These are phyloP conservation scores for Hippopotamyrus pictus DNA, from an alignment of 2,797 vertebrate species.

Conservation along the genomic window DNA sequence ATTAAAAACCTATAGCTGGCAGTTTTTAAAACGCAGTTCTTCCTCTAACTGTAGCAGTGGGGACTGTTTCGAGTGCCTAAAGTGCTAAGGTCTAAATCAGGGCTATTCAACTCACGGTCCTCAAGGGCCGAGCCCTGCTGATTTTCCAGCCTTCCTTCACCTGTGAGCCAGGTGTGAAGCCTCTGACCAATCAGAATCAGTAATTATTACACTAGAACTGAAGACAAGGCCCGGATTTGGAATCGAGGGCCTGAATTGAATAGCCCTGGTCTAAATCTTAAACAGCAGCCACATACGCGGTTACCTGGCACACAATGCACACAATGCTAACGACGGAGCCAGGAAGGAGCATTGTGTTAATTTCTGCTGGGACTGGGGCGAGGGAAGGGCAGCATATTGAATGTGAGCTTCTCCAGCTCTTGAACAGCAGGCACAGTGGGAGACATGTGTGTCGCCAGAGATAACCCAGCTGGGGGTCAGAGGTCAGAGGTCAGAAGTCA, in stretches of 20 bases:
- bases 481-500: slow-evolving; percentile 27
- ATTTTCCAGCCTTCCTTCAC: no score
- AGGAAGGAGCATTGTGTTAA: slow-evolving; percentile 42
- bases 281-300: slow-evolving; percentile 51
- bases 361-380: slow-evolving; percentile 45
- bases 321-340: slow-evolving; percentile 21
- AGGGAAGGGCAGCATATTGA: slow-evolving; percentile 39
- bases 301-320: slow-evolving; percentile 47
- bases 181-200: no score
- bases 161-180: no score
- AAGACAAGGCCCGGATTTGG: no score
- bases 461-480: slow-evolving; percentile 27
- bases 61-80: slow-evolving; percentile 28
- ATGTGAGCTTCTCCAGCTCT: slow-evolving; percentile 18
- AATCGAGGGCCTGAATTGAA: no score
- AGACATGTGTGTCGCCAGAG: slow-evolving; percentile 16
- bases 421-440: not conserved
- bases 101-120: no score
- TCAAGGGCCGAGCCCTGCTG: no score
- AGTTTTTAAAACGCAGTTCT: not conserved
- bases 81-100: slow-evolving; percentile 26
- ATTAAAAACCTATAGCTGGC: not conserved
- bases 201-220: no score
- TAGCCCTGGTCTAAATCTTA: slow-evolving; percentile 52
- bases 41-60: not conserved